These are phyloP conservation scores for Menura novaehollandiae DNA, from an alignment of 2,113 vertebrate genomes.

Conservation along the genomic window DNA sequence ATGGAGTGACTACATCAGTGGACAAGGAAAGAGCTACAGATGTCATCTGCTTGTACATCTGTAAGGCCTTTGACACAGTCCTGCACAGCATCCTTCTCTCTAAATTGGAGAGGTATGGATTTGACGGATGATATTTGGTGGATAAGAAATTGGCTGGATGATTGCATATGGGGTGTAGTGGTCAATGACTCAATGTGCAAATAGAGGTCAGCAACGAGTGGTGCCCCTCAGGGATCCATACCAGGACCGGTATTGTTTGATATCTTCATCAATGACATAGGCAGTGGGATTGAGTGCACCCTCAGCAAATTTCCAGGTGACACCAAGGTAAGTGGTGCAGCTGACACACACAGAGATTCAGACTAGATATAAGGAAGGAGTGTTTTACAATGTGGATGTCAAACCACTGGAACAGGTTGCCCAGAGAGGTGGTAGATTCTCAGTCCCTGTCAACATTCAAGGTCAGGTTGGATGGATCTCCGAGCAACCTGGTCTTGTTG, in stretches of 20 bases:
- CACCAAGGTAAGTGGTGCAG: background rate
- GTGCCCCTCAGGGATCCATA: rapidly evolving
- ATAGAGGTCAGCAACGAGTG: rapidly evolving
- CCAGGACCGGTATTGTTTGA: background rate
- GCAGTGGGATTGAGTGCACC: background rate
- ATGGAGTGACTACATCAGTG: background rate
- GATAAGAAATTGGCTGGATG: background rate
- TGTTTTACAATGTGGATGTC: background rate
- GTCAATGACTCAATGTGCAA: rapidly evolving
- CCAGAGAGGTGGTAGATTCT: background rate
- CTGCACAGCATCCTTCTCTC: background rate
- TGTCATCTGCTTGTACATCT: background rate
- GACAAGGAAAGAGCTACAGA: background rate
- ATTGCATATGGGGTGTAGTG: rapidly evolving
- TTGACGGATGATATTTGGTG: background rate
- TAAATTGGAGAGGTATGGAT: background rate
- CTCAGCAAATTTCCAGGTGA: background rate
- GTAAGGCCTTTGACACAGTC: background rate
- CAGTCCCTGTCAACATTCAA: background rate
- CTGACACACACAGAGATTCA: background rate
- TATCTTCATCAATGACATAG: background rate
- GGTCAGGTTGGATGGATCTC: background rate
- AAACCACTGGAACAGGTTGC: background rate
- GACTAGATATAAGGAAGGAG: background rate
- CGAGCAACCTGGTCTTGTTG: background rate